phyloP scores from a whole-genome alignment of 2,888 invertebrate species.

The Isotomurus palustris region DNA sequence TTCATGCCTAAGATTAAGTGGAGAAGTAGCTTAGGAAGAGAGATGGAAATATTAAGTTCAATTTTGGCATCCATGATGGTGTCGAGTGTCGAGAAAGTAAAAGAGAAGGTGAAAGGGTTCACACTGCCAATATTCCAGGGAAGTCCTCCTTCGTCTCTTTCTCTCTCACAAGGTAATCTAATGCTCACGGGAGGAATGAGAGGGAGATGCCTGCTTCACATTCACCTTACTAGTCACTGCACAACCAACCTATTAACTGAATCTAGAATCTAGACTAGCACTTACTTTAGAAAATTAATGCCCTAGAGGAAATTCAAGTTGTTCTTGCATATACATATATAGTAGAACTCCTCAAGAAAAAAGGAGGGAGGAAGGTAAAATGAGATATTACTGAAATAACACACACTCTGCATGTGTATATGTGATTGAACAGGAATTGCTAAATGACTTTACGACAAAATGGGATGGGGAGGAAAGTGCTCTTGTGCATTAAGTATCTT shows the following conservation, averaged over 20 bases:
- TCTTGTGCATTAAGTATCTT: background rate
- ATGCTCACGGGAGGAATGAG: too few species aligned
- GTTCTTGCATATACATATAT: background rate
- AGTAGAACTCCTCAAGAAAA: background rate
- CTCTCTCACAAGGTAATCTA: too few species aligned
- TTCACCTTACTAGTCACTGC: background rate
- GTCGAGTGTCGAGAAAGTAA: too few species aligned
- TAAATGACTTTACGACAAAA: conserved; percentile 7
- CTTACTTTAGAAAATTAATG: conserved; percentile 4
- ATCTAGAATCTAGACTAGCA: too few species aligned
- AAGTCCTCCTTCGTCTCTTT: too few species aligned
- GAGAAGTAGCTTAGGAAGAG: background rate
- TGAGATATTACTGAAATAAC: too few species aligned
- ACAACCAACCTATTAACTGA: background rate
- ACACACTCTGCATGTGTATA: too few species aligned
- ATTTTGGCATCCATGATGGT: conserved; percentile 1
- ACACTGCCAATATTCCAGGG: too few species aligned
- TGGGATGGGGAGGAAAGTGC: background rate
- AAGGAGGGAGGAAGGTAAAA: background rate
- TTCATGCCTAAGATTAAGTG: background rate
- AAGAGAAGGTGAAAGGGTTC: too few species aligned
- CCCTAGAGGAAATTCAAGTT: background rate
- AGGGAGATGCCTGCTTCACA: background rate
- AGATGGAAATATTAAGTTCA: conserved; percentile 8
- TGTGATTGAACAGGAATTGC: conserved; percentile 10